These are phyloP conservation scores for Busseola fusca DNA, from an alignment of 2,888 invertebrate genomes.

Conservation along the genomic window DNA sequence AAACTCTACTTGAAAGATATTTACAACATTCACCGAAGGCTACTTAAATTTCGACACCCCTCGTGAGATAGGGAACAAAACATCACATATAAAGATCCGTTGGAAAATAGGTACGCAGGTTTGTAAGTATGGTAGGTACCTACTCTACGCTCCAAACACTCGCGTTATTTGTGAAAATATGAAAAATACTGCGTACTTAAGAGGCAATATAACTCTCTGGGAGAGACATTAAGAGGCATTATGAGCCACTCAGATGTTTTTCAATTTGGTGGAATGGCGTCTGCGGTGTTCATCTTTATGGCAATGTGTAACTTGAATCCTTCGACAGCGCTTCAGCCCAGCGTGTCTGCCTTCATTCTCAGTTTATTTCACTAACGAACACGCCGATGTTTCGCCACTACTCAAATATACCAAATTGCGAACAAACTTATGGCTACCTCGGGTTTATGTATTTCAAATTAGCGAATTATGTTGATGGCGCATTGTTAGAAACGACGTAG, in stretches of 20 bases:
- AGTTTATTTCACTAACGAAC: constrained; percentile 26
- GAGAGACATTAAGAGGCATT: constrained; percentile 84
- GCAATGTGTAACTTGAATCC: constrained; percentile 67
- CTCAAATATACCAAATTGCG: neutral
- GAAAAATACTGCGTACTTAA: constrained; percentile 82
- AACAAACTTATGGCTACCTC: constrained; percentile 2
- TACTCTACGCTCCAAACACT: constrained; percentile 65
- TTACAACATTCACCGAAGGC: neutral
- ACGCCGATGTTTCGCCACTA: constrained; percentile 3
- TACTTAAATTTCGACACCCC: constrained; percentile 54
- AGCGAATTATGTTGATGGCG: constrained; percentile 20
- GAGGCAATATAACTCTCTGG: constrained; percentile 81
- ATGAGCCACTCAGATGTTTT: constrained; percentile 85
- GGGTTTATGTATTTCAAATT: constrained; percentile 20
- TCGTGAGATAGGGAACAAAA: constrained; percentile 48
- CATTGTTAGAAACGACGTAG: constrained; percentile 25
- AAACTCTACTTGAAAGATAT: constrained; percentile 18
- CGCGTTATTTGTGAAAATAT: constrained; percentile 84
- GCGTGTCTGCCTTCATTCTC: constrained; percentile 18
- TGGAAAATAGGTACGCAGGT: constrained; percentile 7
- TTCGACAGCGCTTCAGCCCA: constrained; percentile 53
- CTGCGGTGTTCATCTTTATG: constrained; percentile 75
- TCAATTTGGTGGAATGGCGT: constrained; percentile 85
- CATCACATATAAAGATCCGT: constrained; percentile 22
- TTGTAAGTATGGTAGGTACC: constrained; percentile 5